Base-by-base conservation (phyloP, 2,113 vertebrate genomes). In the Eira barbara region DNA sequence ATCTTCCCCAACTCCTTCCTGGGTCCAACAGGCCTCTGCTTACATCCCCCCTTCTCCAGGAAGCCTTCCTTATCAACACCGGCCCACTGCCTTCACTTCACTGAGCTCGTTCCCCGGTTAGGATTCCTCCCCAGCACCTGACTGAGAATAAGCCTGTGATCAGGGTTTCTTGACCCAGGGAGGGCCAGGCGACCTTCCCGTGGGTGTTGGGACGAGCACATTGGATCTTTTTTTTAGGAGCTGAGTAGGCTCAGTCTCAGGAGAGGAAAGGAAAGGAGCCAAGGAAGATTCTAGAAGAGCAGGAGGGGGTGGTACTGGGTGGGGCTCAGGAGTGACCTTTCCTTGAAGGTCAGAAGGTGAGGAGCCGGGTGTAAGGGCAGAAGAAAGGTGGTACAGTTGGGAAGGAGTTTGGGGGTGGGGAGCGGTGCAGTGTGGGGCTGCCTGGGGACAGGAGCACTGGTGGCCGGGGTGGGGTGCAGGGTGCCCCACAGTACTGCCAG, bases 241-340 rank as follows among this genome's bases (percentile, higher is more conserved):
- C 52, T 47, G 17, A 71, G 74, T 59, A 31, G 73, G 9, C 80
- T 82, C 57, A 27, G 42, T 39, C 78, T 27, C 25, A 13, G 57
- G 47, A 89, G 79, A 61, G 25, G 47, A 55, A 49, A 92, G 29
- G 55, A 94, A 80, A 80, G 55, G 42, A 45, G 29, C 0, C 4
- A 55, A 61, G 69, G 91, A 78, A 91, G n/a, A 11, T 79, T 97
- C 92, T 91, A 61, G 82, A 89, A 67, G 94, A 94, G 57, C 65
- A 7, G 84, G 74, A 59, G 34, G 1, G 52, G 3, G 20, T 6
- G 7, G 15, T 52, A 20, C 45, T 2, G 39, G 36, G 23, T 49
- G 49, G 67, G 80, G 59, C 57, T 52, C 39, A 17, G 36, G 73
- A 65, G 42, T 47, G 18, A 31, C 4, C 2, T 59, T 94, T 76